Base-by-base conservation (phyloP, 1,140 invertebrate genomes). In the Megalonaias nervosa region DNA sequence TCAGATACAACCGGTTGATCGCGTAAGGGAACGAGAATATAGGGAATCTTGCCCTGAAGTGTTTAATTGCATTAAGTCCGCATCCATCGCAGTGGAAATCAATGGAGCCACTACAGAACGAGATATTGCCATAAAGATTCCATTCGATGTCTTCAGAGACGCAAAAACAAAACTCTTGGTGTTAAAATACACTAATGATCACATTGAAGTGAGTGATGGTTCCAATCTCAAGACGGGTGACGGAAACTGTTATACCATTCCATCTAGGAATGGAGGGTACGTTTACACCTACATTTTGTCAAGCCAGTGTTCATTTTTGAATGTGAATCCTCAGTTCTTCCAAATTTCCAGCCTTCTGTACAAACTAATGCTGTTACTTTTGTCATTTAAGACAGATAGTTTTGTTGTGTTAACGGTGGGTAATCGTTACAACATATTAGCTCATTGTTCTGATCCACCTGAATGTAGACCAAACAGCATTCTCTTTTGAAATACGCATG, bases 111-210 rank as follows among this genome's bases (percentile, higher is more conserved):
- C 26, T 12, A 0, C 61, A n/a, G 76, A 26, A 11, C n/a, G n/a
- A 16, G 76, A 73, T 9, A 73, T 78, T 15, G 61, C 76, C 4
- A 68, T 78, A 31, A 72, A 73, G 64, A 78, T 78, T 19, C 76
- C 76, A 69, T 78, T 73, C 38, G 56, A 66, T 16, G 76, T 72
- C 11, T 66, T 78, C 0, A 68, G 13, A 21, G 76, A 78, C 15
- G 59, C 70, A n/a, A 48, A 78, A n/a, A 78, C 76, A 5, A 78
- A 78, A 73, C 73, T 78, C 19, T 56, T 78, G 56, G 70, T 78
- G 19, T 55, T 78, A n/a, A 72, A 78, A 55, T 78, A 78, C 58
- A 68, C 62, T 17, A 62, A 61, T 56, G 76, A 78, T 31, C 67
- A 68, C 48, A 72, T 78, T 48, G 76, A 78, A 60, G 65, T 78